Base-by-base conservation (phyloP, 2,113 vertebrate genomes). In the Melozone crissalis region DNA sequence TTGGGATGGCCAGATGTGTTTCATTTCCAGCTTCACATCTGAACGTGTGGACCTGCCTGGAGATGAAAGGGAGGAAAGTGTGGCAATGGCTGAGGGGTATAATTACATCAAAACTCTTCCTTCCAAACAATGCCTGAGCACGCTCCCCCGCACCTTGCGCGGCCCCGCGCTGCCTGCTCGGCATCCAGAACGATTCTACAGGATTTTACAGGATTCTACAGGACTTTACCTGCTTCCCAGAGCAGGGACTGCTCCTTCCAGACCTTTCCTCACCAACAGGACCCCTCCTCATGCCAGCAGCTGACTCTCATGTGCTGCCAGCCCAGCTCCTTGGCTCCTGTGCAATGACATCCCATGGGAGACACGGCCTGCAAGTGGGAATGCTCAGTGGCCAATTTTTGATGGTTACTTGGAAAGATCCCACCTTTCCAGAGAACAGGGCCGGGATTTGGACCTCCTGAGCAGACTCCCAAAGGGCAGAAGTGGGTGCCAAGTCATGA, bases 21-120 rank as follows among this genome's bases (percentile, higher is more conserved):
- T 96, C 94, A 96, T 97, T 97, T 97, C 96, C 95, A 97, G 96
- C 95, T 91, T 96, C 96, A 82, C 94, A 95, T 95, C 91, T 97
- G 93, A 96, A 93, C 18, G 93, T 84, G 93, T 90, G 89, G 96
- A 97, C 95, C 97, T 96, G 95, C 96, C 92, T 31, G 93, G 93
- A 97, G 95, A 94, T 96, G 95, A 97, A 96, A 97, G 95, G 77
- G 86, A 96, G 77, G 77, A 95, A 96, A 96, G 96, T 95, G 95
- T 94, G 90, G 97, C 96, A 96, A 92, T 91, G 94, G 95, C 95
- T 89, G 95, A 95, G 86, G 97, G 92, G 92, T 84, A 93, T 78
- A 96, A 97, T 97, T 96, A 96, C 96, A 95, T 84, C 93, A 93
- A 94, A 97, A 95, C 93, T 90, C 91, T 94, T 96, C 96, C 94